Base-by-base conservation (phyloP, 2,888 invertebrate species). In the Stictocephala bisonia region DNA sequence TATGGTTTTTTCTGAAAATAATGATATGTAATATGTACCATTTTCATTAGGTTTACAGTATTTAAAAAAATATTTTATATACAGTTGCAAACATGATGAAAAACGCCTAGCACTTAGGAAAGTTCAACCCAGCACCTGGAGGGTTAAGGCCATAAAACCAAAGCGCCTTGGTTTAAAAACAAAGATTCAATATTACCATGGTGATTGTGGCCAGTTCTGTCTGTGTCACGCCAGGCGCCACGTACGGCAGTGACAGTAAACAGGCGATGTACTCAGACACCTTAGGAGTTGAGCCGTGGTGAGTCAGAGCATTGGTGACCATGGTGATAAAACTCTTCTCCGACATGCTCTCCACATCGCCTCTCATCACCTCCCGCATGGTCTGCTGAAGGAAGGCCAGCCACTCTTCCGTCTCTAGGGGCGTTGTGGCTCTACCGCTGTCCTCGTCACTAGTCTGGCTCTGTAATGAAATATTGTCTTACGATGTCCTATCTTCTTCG, bases 331-430 rank as follows among this genome's bases (percentile, higher is more conserved):
- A 84, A 71, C 84, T 84, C 53, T 83, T 81, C 20, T 79, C 76
- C 29, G 64, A 76, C 3, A 94, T 84, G 1, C 92, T 92, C 78
- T 90, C 90, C 15, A 93, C 86, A 83, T 94, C 94, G 0, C 93
- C 93, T 71, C 90, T 90, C 85, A 94, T 89, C 13, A 93, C 88
- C 86, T 95, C 95, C 82, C 91, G 91, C 83, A 94, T 93, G 15
- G 93, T 92, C 11, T 90, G 89, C 80, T 92, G 90, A 0, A 95
- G 84, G 83, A 95, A 95, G 0, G 91, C 94, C 76, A 93, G 86
- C 95, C 94, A 95, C 83, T 95, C 95, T 77, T 95, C 94, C 77
- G 92, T 89, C 83, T 95, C 94, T 74, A 94, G 91, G 2, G 92
- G 90, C 24, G 83, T 82, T 3, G 69, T 27, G 26, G 84, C 84